A percentile compares a stretch with the other conserved stretches of the same genome.
phyloP scores from a whole-genome alignment of 2,888 invertebrate genomes.

The Hypomecis punctinalis region DNA sequence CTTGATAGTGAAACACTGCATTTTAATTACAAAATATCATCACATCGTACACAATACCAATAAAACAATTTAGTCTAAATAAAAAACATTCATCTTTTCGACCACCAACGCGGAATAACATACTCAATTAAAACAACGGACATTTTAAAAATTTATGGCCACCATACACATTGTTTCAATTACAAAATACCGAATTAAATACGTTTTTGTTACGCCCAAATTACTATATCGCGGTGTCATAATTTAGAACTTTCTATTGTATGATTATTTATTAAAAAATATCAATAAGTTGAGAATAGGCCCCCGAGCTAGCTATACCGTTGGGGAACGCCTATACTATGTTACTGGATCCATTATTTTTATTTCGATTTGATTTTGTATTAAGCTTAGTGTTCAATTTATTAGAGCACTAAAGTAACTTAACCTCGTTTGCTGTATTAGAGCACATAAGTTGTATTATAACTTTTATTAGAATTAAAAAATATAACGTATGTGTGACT shows the following conservation, averaged over 20 bases:
- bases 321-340: constrained; percentile 69
- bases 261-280: constrained; percentile 72
- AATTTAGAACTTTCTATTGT: constrained; percentile 76
- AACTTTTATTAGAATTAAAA: too few species aligned
- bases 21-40: constrained; percentile 14
- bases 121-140: constrained; percentile 67
- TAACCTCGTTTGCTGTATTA: too few species aligned
- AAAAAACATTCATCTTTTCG: constrained; percentile 65
- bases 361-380: constrained; percentile 40
- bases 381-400: constrained; percentile 8
- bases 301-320: constrained; percentile 66
- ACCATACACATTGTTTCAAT: constrained; percentile 79
- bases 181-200: constrained; percentile 77
- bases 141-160: constrained; percentile 70
- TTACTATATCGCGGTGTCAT: constrained; percentile 70
- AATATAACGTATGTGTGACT: too few species aligned
- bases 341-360: constrained; percentile 64
- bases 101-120: constrained; percentile 71
- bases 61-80: constrained; percentile 35
- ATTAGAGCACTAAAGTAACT: background rate
- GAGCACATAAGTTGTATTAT: too few species aligned
- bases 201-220: constrained; percentile 76
- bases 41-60: background rate
- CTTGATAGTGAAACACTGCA: constrained; percentile 1
- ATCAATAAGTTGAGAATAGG: constrained; percentile 65